Percentiles rank a stretch among this genome's conserved stretches.
Conservation (phyloP, 2,113 vertebrate genomes). For the Dicentrarchus labrax region DNA sequence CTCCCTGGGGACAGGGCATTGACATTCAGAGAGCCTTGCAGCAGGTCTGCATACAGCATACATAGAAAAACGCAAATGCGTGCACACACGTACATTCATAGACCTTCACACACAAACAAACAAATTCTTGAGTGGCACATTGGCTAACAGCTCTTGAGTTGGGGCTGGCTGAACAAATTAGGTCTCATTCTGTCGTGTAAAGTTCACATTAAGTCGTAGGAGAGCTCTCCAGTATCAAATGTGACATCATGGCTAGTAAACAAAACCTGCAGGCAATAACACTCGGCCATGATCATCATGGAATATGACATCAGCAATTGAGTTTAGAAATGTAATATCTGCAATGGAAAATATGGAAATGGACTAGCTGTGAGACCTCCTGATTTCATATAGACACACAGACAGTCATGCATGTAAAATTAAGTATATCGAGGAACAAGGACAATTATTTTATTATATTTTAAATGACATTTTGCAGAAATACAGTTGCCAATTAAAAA, state of each 20-base stretch:
- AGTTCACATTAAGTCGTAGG: slow-evolving; percentile 80
- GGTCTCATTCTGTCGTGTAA: slow-evolving; percentile 81
- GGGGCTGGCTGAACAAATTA: slow-evolving; percentile 81
- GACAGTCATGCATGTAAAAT: not conserved
- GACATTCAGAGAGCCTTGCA: slow-evolving; percentile 98
- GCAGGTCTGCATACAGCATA: slow-evolving; percentile 86
- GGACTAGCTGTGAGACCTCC: slow-evolving; percentile 51
- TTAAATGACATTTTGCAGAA: not conserved
- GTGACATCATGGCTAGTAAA: slow-evolving; percentile 82
- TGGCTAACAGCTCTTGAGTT: slow-evolving; percentile 75
- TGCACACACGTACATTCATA: not conserved
- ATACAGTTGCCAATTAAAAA: slow-evolving; percentile 1
- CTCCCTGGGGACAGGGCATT: slow-evolving; percentile 98
- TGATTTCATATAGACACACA: slow-evolving; percentile 14
- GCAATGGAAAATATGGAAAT: slow-evolving; percentile 56
- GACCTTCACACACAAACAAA: slow-evolving; percentile 15
- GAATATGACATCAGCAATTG: slow-evolving; percentile 81
- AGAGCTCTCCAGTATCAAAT: slow-evolving; percentile 77
- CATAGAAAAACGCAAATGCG: not conserved
- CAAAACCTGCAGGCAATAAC: slow-evolving; percentile 77
- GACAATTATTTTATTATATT: not conserved
- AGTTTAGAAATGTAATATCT: slow-evolving; percentile 80
- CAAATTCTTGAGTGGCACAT: slow-evolving; percentile 76
- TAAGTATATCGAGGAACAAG: not conserved
- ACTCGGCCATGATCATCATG: slow-evolving; percentile 78